These are phyloP conservation scores for Mylabris sibirica DNA, from an alignment of 2,888 invertebrate genomes.

Conservation along the genomic window DNA sequence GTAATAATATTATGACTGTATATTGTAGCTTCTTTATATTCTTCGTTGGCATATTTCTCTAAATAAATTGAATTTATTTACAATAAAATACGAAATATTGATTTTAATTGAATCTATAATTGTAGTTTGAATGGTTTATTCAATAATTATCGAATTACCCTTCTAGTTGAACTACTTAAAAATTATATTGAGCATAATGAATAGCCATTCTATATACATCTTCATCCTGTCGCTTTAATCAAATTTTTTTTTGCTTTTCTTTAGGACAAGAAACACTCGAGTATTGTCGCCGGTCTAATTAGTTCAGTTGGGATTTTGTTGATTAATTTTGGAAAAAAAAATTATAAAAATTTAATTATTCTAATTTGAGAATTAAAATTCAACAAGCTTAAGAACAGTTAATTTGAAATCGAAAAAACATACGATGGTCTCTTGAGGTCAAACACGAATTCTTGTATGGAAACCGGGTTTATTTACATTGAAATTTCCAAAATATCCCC, in stretches of 20 bases:
- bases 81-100: neutral
- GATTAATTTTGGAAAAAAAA: neutral
- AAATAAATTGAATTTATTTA: neutral
- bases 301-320: neutral
- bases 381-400: slow-evolving; percentile 7
- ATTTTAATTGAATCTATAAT: neutral
- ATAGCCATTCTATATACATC: neutral
- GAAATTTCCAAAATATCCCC: neutral
- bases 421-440: neutral
- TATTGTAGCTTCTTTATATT: neutral
- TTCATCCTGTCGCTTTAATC: neutral
- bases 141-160: slow-evolving; percentile 8
- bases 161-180: neutral
- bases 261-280: neutral
- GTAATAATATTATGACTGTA: too few relatives aligned
- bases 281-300: neutral
- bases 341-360: neutral
- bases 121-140: slow-evolving; percentile 2
- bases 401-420: slow-evolving; percentile 8
- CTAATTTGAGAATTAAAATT: neutral
- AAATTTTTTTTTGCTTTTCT: neutral
- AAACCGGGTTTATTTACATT: neutral
- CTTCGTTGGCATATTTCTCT: neutral
- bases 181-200: neutral
- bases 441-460: neutral